These are phyloP conservation scores for Epizoanthus fatuus DNA, from an alignment of 92 coral and sea anemone species.

Conservation along the genomic window DNA sequence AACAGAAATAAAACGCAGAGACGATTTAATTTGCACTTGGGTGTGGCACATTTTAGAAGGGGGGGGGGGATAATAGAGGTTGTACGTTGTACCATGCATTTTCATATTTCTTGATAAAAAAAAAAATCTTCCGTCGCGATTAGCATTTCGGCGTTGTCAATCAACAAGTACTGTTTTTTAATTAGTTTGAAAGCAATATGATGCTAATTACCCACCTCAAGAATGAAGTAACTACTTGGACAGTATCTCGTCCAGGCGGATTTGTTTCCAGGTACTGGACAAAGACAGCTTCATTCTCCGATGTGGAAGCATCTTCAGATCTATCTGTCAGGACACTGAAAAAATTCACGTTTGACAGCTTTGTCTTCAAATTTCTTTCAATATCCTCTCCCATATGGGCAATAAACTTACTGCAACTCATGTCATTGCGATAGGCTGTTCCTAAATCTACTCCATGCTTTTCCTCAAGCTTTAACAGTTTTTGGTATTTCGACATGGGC, in stretches of 20 bases:
- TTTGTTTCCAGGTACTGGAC: conserved; percentile 77
- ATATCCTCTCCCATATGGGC: conserved; percentile 64
- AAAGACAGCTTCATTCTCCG: conserved; percentile 82
- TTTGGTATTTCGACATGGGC: conserved; percentile 15
- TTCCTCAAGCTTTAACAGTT: conserved; percentile 38
- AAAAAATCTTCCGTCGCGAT: not conserved
- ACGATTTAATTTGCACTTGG: conserved; percentile 16
- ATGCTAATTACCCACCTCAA: conserved; percentile 47
- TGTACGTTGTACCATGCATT: conserved; percentile 2
- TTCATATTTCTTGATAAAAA: conserved; percentile 14
- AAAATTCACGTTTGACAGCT: conserved; percentile 69
- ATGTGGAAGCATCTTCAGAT: conserved; percentile 72
- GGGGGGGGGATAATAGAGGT: conserved; percentile 12
- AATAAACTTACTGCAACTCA: conserved; percentile 71
- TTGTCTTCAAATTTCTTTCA: conserved; percentile 50
- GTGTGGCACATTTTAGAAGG: not conserved
- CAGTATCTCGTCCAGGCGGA: conserved; percentile 74
- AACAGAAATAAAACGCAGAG: conserved; percentile 16
- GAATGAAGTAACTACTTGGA: conserved; percentile 75
- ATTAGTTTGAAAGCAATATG: conserved; percentile 13
- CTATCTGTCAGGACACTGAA: conserved; percentile 84
- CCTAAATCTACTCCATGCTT: conserved; percentile 47
- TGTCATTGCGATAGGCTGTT: conserved; percentile 60
- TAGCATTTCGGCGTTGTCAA: conserved; percentile 4
- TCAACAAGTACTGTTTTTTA: not conserved